Evolutionary conservation across 2,113 vertebrate genomes (phyloP).

Genomic region (Aspiorhynchus laticeps): DNA sequence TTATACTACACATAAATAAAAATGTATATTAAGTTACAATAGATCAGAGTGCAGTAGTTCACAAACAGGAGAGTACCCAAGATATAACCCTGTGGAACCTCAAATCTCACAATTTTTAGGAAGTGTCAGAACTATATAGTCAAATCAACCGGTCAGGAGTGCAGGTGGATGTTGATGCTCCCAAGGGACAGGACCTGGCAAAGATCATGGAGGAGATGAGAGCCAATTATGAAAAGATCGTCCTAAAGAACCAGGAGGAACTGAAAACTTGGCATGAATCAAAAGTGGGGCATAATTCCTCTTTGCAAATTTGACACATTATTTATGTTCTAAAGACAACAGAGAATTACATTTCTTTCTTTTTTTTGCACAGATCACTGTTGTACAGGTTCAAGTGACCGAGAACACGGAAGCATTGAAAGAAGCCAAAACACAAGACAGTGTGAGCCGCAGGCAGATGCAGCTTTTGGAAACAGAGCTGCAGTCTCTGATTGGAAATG

Average conservation of each 20-base stretch:
- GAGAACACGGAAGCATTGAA: constrained; percentile 84
- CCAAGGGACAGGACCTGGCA: constrained; percentile 85
- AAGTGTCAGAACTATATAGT: background rate
- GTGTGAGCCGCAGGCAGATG: constrained; percentile 79
- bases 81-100: background rate
- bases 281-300: constrained; percentile 73
- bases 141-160: constrained; percentile 84
- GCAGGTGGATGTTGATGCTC: constrained; percentile 89
- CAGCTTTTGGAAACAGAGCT: constrained; percentile 89
- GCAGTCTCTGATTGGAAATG: constrained; percentile 80
- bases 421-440: constrained; percentile 80
- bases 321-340: background rate
- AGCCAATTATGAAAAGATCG: constrained; percentile 87
- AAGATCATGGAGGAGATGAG: constrained; percentile 88
- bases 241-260: constrained; percentile 88
- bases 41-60: background rate
- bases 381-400: constrained; percentile 79
- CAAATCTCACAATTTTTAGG: constrained; percentile 54
- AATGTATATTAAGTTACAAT: background rate
- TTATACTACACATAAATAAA: background rate
- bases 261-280: constrained; percentile 86
- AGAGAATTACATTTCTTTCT: background rate
- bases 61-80: background rate
- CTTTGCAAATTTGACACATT: background rate
- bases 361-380: constrained; percentile 68